Evolutionary conservation across 2,797 vertebrate species (phyloP).

Genomic region (Lutra lutra): DNA sequence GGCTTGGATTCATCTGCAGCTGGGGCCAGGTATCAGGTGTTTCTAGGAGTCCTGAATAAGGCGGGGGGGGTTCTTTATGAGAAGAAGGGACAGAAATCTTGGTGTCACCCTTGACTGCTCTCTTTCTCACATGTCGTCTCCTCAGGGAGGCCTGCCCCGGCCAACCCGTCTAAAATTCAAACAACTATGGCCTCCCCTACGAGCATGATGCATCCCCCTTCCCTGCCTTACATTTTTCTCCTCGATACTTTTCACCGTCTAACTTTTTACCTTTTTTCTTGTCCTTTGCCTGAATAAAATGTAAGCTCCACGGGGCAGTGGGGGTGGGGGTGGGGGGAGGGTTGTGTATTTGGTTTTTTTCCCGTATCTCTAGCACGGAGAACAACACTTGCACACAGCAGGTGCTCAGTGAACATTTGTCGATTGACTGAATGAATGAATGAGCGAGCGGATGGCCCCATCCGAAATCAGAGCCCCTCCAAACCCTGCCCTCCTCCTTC

Average conservation of each 20-base stretch:
- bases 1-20: not conserved
- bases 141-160: not conserved
- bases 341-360: not conserved
- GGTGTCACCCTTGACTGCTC: not conserved
- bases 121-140: not conserved
- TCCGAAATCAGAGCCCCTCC: not conserved
- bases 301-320: not conserved
- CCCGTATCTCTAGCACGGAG: not conserved
- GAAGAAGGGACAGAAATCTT: not conserved
- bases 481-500: not conserved
- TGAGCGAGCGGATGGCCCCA: not conserved
- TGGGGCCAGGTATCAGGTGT: not conserved
- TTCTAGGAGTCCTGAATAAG: not conserved
- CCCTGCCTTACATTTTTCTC: not conserved
- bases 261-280: not conserved
- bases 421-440: not conserved
- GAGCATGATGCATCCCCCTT: not conserved
- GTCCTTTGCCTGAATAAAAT: not conserved
- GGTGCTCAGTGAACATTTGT: not conserved
- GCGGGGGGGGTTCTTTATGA: not conserved
- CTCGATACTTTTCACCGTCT: not conserved
- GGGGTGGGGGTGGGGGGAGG: fast-evolving
- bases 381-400: not conserved
- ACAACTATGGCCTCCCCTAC: fast-evolving
- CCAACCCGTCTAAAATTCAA: not conserved